Conservation (phyloP, 2,797 vertebrate species). For the Pagetopsis macropterus region DNA sequence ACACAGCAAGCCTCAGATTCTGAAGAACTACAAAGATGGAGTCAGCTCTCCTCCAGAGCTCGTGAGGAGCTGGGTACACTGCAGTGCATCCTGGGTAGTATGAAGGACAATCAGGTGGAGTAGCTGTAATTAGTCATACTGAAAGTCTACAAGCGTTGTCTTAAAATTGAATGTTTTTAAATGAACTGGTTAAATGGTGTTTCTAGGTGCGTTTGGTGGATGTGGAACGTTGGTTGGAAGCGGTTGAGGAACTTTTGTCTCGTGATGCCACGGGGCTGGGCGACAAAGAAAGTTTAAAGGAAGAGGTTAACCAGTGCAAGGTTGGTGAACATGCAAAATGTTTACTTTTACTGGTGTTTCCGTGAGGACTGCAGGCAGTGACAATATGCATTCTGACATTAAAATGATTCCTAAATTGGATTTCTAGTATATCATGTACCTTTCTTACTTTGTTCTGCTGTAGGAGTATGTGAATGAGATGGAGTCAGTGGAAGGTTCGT, state of each 20-base stretch:
- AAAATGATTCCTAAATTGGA: neutral
- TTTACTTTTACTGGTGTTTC: neutral
- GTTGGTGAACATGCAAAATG: slow-evolving; percentile 72
- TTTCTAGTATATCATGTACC: neutral
- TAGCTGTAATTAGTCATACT: neutral
- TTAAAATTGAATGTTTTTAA: neutral
- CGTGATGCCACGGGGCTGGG: slow-evolving; percentile 80
- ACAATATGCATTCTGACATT: neutral
- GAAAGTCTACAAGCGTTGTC: neutral
- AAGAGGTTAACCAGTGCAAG: slow-evolving; percentile 90
- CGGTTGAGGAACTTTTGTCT: slow-evolving; percentile 88
- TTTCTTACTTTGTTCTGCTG: slow-evolving; percentile 3
- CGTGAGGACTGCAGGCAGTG: neutral
- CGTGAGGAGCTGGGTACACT: slow-evolving; percentile 86
- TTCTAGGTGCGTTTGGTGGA: slow-evolving; percentile 84
- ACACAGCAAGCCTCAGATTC: slow-evolving; percentile 84
- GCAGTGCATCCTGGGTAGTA: slow-evolving; percentile 85
- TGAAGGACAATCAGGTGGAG: slow-evolving; percentile 90
- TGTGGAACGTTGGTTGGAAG: slow-evolving; percentile 89
- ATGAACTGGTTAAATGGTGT: slow-evolving; percentile 3
- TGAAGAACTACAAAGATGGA: slow-evolving; percentile 84
- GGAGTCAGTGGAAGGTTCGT: slow-evolving; percentile 86
- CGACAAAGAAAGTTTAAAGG: slow-evolving; percentile 83
- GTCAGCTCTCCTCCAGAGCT: slow-evolving; percentile 82
- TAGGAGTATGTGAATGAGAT: slow-evolving; percentile 91